Evolutionary conservation across 2,888 invertebrate genomes (phyloP), one percentile per base, ranked within the genome.

Genomic region (Protonemura montana): DNA sequence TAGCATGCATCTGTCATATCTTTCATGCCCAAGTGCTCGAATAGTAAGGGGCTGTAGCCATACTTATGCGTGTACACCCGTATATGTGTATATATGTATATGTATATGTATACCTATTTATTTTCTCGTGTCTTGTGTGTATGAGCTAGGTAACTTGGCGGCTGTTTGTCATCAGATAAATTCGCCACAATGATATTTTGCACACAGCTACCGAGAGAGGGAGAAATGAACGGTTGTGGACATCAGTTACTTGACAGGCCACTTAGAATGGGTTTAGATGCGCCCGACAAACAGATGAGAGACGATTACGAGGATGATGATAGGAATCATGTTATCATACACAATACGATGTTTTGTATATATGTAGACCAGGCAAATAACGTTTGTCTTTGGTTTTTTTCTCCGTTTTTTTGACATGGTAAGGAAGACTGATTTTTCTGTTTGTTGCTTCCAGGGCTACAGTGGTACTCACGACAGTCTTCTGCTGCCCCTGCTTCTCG

Each of bases 391-490:
- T 35, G 35, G 35, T 35, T 6, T 35, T 35, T 35, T 35, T 10
- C 35, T 10, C 35, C 35, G 35, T 35, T 35, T 35, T 35, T 35
- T 10, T 35, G 35, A 35, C 35, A 35, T 35, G 35, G 3, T 35
- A 35, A 35, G 35, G n/a, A 35, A 35, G 35, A 35, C 35, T 81
- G 28, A 16, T n/a, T 84, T n/a, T n/a, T 21, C 59, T 6, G 10
- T 86, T 42, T 28, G n/a, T 41, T 87, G 59, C 89, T 86, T 89
- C n/a, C 90, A 94, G 94, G 93, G 93, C 84, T 94, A 94, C 90
- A 93, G 93, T 85, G 93, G 93, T 85, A 92, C 93, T 30, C 93
- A 93, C 87, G 94, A 94, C 90, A 94, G 94, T 89, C 91, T 94
- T 87, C 90, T 94, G 86, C 90, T 94, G 88, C 94, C 94, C 86